A percentile compares a stretch with the other conserved stretches of the same genome.
These are phyloP conservation scores for Eucera pruinosa DNA, from an alignment of 2,888 invertebrate genomes.

Conservation along the genomic window DNA sequence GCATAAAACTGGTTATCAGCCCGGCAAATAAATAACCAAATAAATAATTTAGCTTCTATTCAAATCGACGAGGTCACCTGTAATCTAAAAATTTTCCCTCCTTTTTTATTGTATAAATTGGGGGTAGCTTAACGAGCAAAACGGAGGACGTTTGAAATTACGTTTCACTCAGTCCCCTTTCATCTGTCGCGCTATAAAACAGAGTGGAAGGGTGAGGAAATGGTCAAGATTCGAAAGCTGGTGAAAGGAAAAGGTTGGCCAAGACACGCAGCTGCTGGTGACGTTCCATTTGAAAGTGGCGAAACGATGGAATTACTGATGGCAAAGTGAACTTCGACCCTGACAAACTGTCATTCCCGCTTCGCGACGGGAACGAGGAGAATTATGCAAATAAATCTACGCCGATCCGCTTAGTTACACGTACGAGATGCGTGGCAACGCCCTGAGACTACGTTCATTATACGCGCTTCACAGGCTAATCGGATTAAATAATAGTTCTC, in stretches of 20 bases:
- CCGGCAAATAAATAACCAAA: too few relatives aligned
- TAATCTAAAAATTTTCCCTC: too few relatives aligned
- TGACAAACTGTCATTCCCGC: slow-evolving; percentile 43
- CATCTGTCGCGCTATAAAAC: neutral
- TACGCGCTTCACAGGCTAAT: slow-evolving; percentile 47
- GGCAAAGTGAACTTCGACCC: slow-evolving; percentile 20
- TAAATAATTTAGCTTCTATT: too few relatives aligned
- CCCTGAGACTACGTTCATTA: slow-evolving; percentile 42
- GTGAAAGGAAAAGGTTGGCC: neutral
- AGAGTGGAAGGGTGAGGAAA: neutral
- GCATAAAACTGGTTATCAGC: too few relatives aligned
- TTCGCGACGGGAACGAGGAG: slow-evolving; percentile 36
- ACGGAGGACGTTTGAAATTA: too few relatives aligned
- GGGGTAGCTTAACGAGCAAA: too few relatives aligned
- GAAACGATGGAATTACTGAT: slow-evolving; percentile 4
- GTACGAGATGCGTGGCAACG: slow-evolving; percentile 39
- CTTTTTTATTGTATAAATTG: too few relatives aligned
- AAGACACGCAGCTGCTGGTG: slow-evolving; percentile 1
- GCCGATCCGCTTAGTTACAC: slow-evolving; percentile 56
- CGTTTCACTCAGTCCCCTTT: neutral
- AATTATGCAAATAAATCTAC: slow-evolving; percentile 60
- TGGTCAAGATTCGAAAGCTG: neutral
- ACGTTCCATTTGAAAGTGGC: slow-evolving; percentile 32
- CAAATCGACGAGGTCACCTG: too few relatives aligned
- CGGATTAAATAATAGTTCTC: slow-evolving; percentile 57